Base-by-base conservation (phyloP, 2,113 vertebrate genomes). In the Oncorhynchus keta region DNA sequence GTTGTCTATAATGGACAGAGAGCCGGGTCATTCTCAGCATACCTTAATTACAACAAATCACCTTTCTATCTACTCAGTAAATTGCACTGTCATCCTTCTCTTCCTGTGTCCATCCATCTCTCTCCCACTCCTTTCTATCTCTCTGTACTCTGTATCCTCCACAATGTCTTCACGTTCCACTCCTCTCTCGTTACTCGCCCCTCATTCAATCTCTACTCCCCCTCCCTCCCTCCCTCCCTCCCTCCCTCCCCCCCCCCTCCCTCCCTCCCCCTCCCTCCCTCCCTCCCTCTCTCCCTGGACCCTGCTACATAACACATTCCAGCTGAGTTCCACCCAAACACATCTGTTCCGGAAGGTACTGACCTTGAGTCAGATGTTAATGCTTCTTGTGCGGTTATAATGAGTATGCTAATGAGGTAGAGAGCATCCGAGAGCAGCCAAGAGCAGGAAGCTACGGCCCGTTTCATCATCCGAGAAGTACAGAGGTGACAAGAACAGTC, bases 21-120 rank as follows among this genome's bases (percentile, higher is more conserved):
- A 1, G 26, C 45, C 74, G 72, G 13, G 62, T 74, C 81, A 85
- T 82, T 18, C 78, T 81, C 70, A 51, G 73, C 68, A 71, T 39
- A 76, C 81, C 81, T 76, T 87, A 86, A 89, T 90, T 84, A 87
- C 72, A 84, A 85, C 73, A 90, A 90, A 90, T 87, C 78, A 78
- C 84, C 77, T 76, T 78, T 86, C 89, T 81, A 84, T 84, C 78
- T 79, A 66, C 76, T 73, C 49, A 73, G 73, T 76, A 84, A 90
- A 90, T 83, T 78, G 73, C 72, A 26, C 45, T 68, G 72, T 64
- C 30, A 22, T 83, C 48, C 20, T 39, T 16, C 61, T 67, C 73
- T 14, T 8, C 24, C 68, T 45, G 18, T 79, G 20, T 65, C 67
- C 4, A 22, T 62, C 65, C 55, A 22, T 48, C 64, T 28, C 62